Evolutionary conservation across 1,140 invertebrate genomes (phyloP).

Genomic region (Drosophila kepulauana): DNA sequence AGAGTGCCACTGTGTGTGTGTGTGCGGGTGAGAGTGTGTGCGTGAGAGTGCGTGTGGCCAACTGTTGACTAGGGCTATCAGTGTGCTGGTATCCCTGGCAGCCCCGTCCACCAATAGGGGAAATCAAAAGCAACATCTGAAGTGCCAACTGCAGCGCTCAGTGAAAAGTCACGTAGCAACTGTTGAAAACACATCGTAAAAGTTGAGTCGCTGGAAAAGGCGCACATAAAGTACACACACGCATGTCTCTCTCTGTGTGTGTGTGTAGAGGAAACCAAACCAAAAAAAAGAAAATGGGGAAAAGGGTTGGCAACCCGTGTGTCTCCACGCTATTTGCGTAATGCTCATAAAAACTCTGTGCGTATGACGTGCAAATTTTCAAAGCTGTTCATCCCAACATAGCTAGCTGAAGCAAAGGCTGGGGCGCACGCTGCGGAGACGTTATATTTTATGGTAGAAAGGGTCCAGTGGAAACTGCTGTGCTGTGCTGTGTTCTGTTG

Average conservation of each 20-base stretch:
- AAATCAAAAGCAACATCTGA: constrained; percentile 59
- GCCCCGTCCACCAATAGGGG: too few species aligned
- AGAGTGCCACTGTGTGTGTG: constrained; percentile 33
- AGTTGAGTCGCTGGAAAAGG: constrained; percentile 65
- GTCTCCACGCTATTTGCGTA: constrained; percentile 34
- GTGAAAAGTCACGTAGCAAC: constrained; percentile 80
- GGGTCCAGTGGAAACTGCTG: constrained; percentile 58
- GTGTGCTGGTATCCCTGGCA: constrained; percentile 10
- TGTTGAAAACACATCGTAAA: constrained; percentile 81
- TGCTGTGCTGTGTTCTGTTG: constrained; percentile 43
- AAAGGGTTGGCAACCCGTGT: constrained; percentile 57
- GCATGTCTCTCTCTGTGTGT: neutral
- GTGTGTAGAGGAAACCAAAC: too few species aligned
- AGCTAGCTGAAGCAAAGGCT: neutral
- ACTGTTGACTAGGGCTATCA: constrained; percentile 75
- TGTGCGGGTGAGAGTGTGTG: neutral
- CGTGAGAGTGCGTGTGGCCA: constrained; percentile 44
- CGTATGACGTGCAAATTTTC: constrained; percentile 80
- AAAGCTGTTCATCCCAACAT: constrained; percentile 61
- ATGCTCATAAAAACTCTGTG: constrained; percentile 64
- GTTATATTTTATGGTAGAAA: constrained; percentile 69
- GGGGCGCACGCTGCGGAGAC: neutral
- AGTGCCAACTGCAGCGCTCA: constrained; percentile 62
- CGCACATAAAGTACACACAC: constrained; percentile 52
- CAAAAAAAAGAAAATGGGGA: constrained; percentile 5